A percentile compares a stretch with the other conserved stretches of the same genome.
phyloP scores from a whole-genome alignment of 2,888 invertebrate genomes.

The Nasonia oneida region DNA sequence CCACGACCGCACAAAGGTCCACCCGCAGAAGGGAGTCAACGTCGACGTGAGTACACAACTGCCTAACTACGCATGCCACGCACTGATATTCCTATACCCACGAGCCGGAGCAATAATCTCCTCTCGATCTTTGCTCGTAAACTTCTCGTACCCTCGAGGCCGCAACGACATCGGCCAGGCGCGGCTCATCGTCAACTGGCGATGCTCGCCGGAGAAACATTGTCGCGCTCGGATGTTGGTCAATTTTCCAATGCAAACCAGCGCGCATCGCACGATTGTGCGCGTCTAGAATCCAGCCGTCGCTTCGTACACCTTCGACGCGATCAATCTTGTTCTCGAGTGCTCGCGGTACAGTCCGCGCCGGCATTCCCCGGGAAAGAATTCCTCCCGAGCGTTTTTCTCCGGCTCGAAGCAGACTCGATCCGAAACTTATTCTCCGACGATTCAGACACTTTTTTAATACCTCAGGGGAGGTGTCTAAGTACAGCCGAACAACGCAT shows the following conservation, averaged over 20 bases:
- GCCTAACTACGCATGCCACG: too few relatives aligned
- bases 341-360: constrained; percentile 27
- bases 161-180: too few relatives aligned
- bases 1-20: constrained; percentile 66
- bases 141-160: too few relatives aligned
- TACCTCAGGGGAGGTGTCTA: constrained; percentile 1
- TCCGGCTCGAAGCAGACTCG: neutral
- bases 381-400: neutral
- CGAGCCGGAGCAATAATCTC: neutral
- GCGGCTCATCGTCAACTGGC: too few relatives aligned
- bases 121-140: constrained; percentile 1
- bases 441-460: neutral
- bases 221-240: too few relatives aligned
- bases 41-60: constrained; percentile 68
- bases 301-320: constrained; percentile 66
- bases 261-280: too few relatives aligned
- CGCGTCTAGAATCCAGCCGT: constrained; percentile 54
- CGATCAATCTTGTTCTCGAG: constrained; percentile 69
- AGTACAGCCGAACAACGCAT: neutral
- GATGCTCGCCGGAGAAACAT: too few relatives aligned
- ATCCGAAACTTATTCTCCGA: neutral
- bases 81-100: too few relatives aligned
- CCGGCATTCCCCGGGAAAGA: neutral
- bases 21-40: constrained; percentile 68
- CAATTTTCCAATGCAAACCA: too few relatives aligned